Evolutionary conservation across 2,888 invertebrate genomes (phyloP).

Genomic region (Caenorhabditis parvicauda): DNA sequence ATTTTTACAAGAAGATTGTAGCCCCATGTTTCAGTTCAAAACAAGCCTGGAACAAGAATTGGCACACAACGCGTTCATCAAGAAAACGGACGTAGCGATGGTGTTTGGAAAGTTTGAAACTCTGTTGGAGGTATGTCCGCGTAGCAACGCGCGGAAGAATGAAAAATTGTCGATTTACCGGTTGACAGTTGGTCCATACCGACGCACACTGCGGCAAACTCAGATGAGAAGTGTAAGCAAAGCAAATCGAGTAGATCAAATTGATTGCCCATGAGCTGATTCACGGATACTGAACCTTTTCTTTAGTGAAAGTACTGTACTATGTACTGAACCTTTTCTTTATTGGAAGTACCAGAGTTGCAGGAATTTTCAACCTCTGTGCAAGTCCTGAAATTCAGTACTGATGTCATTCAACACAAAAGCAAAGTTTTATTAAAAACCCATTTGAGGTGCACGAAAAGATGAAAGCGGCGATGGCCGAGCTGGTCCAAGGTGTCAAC

Average conservation of each 20-base stretch:
- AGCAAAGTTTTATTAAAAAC: no score
- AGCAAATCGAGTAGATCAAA: no score
- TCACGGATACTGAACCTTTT: no score
- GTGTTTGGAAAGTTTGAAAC: conserved; percentile 69
- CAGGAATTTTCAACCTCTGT: no score
- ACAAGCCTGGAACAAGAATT: conserved; percentile 84
- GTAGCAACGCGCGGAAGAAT: no score
- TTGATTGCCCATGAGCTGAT: no score
- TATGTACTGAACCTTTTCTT: neutral
- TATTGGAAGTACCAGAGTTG: neutral
- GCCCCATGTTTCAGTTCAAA: conserved; percentile 73
- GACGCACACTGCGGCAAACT: no score
- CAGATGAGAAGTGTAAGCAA: no score
- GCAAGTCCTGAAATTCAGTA: no score
- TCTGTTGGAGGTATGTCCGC: conserved; percentile 71
- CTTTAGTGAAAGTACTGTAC: neutral
- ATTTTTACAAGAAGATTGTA: neutral
- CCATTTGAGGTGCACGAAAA: conserved; percentile 81
- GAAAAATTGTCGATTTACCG: no score
- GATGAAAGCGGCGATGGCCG: conserved; percentile 69
- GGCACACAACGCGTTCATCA: conserved; percentile 72
- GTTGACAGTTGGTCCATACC: no score
- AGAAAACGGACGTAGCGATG: conserved; percentile 40
- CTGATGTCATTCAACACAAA: no score
- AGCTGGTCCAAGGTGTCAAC: conserved; percentile 75